Conservation (phyloP, 1,140 invertebrate genomes). For the Drosophila seguyi region DNA sequence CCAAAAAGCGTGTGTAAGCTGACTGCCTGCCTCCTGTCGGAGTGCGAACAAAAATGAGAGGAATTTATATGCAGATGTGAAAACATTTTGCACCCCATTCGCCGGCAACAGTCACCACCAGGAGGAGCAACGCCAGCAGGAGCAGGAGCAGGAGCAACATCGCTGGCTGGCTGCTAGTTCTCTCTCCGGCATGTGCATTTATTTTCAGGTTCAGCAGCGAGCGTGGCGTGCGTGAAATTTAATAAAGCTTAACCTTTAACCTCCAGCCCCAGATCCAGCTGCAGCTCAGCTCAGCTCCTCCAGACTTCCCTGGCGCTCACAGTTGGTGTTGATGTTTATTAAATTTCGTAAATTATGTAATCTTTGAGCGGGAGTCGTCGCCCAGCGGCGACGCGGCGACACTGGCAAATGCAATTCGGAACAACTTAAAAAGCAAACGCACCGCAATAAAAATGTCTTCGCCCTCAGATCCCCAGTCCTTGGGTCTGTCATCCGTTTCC, state of each 20-base stretch:
- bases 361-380: conserved; percentile 63
- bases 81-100: conserved; percentile 82
- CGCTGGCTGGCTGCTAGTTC: conserved; percentile 5
- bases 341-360: conserved; percentile 82
- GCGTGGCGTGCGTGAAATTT: conserved; percentile 78
- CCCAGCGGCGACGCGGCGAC: conserved; percentile 43
- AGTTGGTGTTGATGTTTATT: conserved; percentile 80
- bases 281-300: conserved; percentile 1
- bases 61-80: conserved; percentile 83
- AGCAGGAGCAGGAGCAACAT: background rate
- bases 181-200: conserved; percentile 60
- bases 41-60: conserved; percentile 76
- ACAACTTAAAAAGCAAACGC: conserved; percentile 80
- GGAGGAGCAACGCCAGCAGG: conserved; percentile 10
- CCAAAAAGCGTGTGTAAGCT: conserved; percentile 72
- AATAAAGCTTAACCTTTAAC: conserved; percentile 67
- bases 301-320: conserved; percentile 20
- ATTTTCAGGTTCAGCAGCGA: conserved; percentile 70
- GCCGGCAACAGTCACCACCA: conserved; percentile 44
- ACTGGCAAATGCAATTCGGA: conserved; percentile 79
- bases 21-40: conserved; percentile 59
- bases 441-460: conserved; percentile 80
- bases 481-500: conserved; percentile 63
- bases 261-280: background rate
- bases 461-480: conserved; percentile 12